Base-by-base conservation (phyloP, 2,888 invertebrate species). In the Caenorhabditis japonica region DNA sequence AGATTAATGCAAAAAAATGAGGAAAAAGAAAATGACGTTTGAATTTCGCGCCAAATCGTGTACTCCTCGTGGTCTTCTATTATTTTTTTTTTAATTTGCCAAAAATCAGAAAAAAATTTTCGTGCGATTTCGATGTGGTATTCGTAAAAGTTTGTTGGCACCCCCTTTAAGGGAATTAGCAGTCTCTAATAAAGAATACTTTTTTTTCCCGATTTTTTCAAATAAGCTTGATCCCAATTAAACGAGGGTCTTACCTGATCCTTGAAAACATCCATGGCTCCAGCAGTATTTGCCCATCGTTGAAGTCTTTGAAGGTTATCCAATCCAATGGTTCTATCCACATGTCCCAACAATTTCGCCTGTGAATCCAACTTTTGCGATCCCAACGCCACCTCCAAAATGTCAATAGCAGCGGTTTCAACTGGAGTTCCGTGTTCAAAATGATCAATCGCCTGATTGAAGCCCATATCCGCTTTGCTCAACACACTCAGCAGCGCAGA, bases 201-300 rank as follows among this genome's bases (percentile, higher is more conserved):
- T n/a, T n/a, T n/a, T n/a, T n/a, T n/a, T n/a, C n/a, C n/a, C n/a
- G n/a, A n/a, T n/a, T n/a, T n/a, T n/a, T n/a, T n/a, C n/a, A n/a
- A n/a, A n/a, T n/a, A n/a, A n/a, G n/a, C n/a, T n/a, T n/a, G n/a
- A n/a, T n/a, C n/a, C n/a, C n/a, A n/a, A n/a, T n/a, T n/a, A n/a
- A n/a, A n/a, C n/a, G n/a, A n/a, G n/a, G n/a, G n/a, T 19, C 15
- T 17, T 44, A 84, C 86, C 81, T 86, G 84, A 70, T 86, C 86
- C 60, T 86, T 87, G 59, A 86, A 79, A 44, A 85, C 74, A 55
- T 86, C 86, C 64, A 86, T 70, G n/a, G 86, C 86, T 56, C 86
- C 86, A 23, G 85, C 86, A 36, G 86, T 86, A 73, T 86, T 86
- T 23, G 86, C 86, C 86, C 86, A 87, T 49, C 85, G 62, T 52